Percentiles rank a stretch among this genome's conserved stretches.
These are phyloP conservation scores for Achlya flavicornis DNA, from an alignment of 2,888 invertebrate genomes.

Conservation along the genomic window DNA sequence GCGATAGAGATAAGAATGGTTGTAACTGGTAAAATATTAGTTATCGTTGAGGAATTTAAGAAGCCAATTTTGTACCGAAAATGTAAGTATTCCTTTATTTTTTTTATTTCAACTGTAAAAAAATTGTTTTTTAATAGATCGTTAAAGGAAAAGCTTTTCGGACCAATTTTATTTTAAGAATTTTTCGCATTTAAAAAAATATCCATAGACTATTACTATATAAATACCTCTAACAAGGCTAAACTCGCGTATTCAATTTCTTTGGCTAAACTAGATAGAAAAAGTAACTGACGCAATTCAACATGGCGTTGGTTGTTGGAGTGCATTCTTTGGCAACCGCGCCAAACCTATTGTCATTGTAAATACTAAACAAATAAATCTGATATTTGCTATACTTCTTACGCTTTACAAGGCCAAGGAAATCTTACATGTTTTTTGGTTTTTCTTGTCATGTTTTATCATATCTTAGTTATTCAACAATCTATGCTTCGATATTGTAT, in stretches of 20 bases:
- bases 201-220: neutral
- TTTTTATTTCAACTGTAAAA: neutral
- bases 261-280: constrained; percentile 37
- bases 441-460: neutral
- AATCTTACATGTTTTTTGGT: no score
- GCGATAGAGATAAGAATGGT: constrained; percentile 39
- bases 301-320: constrained; percentile 31
- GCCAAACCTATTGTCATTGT: constrained; percentile 48
- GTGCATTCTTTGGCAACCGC: constrained; percentile 63
- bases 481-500: neutral
- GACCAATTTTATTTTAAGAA: neutral
- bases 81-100: constrained; percentile 44
- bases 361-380: constrained; percentile 39
- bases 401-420: constrained; percentile 25
- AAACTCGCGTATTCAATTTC: no score
- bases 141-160: no score
- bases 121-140: no score
- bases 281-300: constrained; percentile 36
- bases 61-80: constrained; percentile 36
- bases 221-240: constrained; percentile 25
- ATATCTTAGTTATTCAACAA: neutral
- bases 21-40: constrained; percentile 45
- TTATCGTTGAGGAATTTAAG: constrained; percentile 46
- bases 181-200: neutral
- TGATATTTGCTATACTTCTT: constrained; percentile 46